Evolutionary conservation across 2,113 vertebrate genomes (phyloP), one percentile per base, ranked within the genome.

Genomic region (Narcine bancroftii): DNA sequence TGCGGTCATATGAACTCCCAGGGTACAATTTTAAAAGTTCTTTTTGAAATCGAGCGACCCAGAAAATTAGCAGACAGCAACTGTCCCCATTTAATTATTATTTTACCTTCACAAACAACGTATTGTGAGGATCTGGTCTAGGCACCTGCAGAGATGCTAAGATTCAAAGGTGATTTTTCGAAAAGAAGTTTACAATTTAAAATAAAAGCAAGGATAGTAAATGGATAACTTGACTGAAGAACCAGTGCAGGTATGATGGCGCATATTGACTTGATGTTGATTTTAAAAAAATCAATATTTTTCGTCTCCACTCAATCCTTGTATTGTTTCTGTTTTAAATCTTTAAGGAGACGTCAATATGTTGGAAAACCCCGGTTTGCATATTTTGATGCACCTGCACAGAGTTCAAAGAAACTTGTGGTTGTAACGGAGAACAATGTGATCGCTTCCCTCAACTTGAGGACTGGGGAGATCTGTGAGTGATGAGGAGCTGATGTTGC

Each of bases 381-480:
- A 53, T 96, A 97, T 60, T 95, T 98, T 92, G 98, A 99, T 92
- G 95, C 96, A 89, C 96, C 96, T 2, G 92, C 96, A 0, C 97
- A 98, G 92, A 97, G 97, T 60, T 97, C 98, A 3, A 99, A 99
- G 95, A 99, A 99, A 92, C 95, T 99, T 29, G 93, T 99, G 3
- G 94, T 98, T 92, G 97, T 97, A 72, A 99, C 98, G 0, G 98
- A 99, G 93, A 97, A 97, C 85, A 99, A 99, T 7, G 96, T 99
- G 21, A 97, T 99, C 93, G 98, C 98, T 0, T 97, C 98, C 0
- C 79, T 99, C 69, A 99, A 98, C 92, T 97, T 97, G 73, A 96
- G 98, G 89, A 99, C 96, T 0, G 98, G 98, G 1, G 98, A 99
- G 24, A 96, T 99, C 93, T 92, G 98, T 99, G 94, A 98, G 98